phyloP scores from a whole-genome alignment of 2,113 vertebrate species.

The Elephantulus edwardii region DNA sequence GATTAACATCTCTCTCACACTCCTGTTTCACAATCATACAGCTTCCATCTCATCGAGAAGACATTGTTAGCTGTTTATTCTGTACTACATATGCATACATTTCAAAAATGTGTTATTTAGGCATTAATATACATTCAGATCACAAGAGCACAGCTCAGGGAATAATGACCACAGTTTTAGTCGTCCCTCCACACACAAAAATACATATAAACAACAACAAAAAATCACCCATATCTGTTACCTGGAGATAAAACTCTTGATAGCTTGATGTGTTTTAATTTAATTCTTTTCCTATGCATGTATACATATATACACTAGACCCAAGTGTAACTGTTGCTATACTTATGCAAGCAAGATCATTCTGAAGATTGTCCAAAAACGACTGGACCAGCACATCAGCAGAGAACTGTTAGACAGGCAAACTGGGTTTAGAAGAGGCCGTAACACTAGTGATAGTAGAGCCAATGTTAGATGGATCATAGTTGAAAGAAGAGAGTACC shows the following conservation, averaged over 20 bases:
- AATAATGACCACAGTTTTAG: conserved; percentile 33
- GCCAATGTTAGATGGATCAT: no score
- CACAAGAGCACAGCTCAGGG: background rate
- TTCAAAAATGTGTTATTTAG: background rate
- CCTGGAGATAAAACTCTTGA: background rate
- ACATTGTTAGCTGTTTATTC: background rate
- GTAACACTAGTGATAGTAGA: no score
- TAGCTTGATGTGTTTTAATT: background rate
- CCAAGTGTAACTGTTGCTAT: no score
- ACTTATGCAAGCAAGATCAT: no score
- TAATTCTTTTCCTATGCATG: background rate
- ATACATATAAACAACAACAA: background rate
- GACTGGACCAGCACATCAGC: no score
- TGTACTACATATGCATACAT: background rate
- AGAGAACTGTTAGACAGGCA: no score
- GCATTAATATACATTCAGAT: background rate
- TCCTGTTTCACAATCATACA: background rate
- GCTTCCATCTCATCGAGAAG: background rate
- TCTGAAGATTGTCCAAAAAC: no score
- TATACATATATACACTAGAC: background rate
- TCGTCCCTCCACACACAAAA: no score
- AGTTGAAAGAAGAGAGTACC: no score
- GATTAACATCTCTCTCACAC: background rate
- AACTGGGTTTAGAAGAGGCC: no score
- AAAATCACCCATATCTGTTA: background rate